Evolutionary conservation across 2,888 invertebrate species (phyloP), one percentile per base, ranked within the genome.

Genomic region (Cremastinae sp.): DNA sequence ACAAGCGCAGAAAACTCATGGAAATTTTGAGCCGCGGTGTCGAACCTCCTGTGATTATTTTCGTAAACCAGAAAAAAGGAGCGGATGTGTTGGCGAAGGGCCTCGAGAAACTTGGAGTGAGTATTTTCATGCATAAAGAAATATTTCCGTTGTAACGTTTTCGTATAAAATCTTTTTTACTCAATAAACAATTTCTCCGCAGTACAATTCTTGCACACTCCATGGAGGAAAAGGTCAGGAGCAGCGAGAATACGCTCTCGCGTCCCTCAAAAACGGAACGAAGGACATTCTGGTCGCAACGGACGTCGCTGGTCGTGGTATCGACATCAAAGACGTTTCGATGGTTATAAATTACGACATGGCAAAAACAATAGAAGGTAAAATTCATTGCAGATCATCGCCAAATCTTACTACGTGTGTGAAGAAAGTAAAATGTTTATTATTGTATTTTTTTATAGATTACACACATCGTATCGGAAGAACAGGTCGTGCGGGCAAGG

Each of bases 201-300:
- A 93, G 93, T 97, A 96, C 93, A 98, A 97, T 90, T 97, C 99
- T 2, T 97, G 97, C 88, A 98, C 98, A 0, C 92, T 99, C 85
- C 99, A 99, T 88, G 99, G 99, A 91, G 99, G 99, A 86, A 99
- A 99, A 93, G 99, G 99, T 0, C 99, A 99, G 90, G 99, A 99
- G 89, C 98, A 98, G 90, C 94, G 99, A 93, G 99, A 99, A 90
- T 99, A 97, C 88, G 99, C 99, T 10, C 91, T 99, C 88, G 97
- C 98, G 4, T 96, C 97, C 90, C 94, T 99, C 78, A 99, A 99
- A 90, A 94, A 95, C 65, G 99, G 99, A 3, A 93, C 96, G 0
- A 99, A 99, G 90, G 98, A 99, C 88, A 99, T 99, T 86, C 91
- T 99, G 83, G 99, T 99, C 45, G 99, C 99, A 0, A 99, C 99